Conservation (phyloP, 2,113 vertebrate species). For the Apteryx mantelli region DNA sequence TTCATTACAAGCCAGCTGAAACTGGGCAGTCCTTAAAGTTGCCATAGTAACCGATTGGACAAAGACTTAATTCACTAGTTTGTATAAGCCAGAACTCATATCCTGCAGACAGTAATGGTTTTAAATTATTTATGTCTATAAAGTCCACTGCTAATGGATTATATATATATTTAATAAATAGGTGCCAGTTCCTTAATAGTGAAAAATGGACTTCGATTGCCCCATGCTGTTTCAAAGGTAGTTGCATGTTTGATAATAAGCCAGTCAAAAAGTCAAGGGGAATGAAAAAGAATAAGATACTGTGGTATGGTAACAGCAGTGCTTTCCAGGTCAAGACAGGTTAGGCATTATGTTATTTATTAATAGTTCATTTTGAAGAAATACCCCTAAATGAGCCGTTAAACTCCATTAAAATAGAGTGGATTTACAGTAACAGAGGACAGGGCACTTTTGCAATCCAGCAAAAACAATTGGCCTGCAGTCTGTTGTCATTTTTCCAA, state of each 20-base stretch:
- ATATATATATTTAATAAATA: conserved; percentile 42
- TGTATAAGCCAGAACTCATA: conserved; percentile 24
- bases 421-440: neutral
- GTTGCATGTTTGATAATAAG: neutral
- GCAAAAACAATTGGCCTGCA: neutral
- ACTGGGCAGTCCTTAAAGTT: conserved; percentile 16
- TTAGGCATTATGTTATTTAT: neutral
- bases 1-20: conserved; percentile 24
- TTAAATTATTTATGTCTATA: conserved; percentile 36
- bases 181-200: neutral
- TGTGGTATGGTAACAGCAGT: neutral
- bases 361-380: neutral
- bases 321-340: neutral
- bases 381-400: neutral
- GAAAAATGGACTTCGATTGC: conserved; percentile 1
- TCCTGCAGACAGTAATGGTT: neutral
- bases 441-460: neutral
- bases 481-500: neutral
- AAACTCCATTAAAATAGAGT: neutral
- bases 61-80: conserved; percentile 41
- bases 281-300: neutral
- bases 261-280: neutral
- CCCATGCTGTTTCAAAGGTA: neutral
- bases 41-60: conserved; percentile 33
- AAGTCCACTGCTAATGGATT: neutral